Evolutionary conservation across 2,113 vertebrate genomes (phyloP), one percentile per base, ranked within the genome.

Genomic region (Tringa solitaria): DNA sequence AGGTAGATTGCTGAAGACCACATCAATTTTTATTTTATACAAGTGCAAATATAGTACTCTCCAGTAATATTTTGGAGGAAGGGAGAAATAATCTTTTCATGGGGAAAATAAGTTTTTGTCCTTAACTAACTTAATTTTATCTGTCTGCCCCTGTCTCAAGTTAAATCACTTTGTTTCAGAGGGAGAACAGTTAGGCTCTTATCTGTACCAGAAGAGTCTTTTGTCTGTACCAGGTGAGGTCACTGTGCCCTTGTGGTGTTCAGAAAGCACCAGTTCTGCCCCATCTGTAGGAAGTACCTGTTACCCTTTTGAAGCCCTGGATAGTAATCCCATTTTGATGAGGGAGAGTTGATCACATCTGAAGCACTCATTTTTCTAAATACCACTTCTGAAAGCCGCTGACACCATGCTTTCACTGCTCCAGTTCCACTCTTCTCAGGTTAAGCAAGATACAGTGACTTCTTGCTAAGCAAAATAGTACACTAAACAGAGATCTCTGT

Each of bases 61-160:
- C 7, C 22, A 69, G 39, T 39, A 57, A 56, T 87, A 78, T 56
- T 75, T 12, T 53, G 23, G 35, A 37, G 50, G 21, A 87, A 75
- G 53, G 41, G 45, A 88, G 26, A 69, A 93, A 61, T 67, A 91
- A 68, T 89, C 43, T 16, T 88, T 70, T 90, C n/a, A 45, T n/a
- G 28, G 51, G 24, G 27, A 79, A 77, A 85, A 76, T 33, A 53
- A 21, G 14, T 9, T 65, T 89, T 88, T 70, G 51, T 83, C 54
- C 35, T 54, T 63, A 56, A 79, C 24, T 90, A 80, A 73, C 69
- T 84, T 63, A 21, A 77, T 77, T 81, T 84, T 10, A 54, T 70
- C 68, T 6, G 3, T 85, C 22, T 78, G 21, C 17, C 0, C 1
- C 59, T 5, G 3, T 85, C 20, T 70, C 21, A 17, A 0, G 0